Percentiles rank a stretch among this genome's conserved stretches.
Conservation (phyloP, 2,888 invertebrate genomes). For the Smittia aterrima region DNA sequence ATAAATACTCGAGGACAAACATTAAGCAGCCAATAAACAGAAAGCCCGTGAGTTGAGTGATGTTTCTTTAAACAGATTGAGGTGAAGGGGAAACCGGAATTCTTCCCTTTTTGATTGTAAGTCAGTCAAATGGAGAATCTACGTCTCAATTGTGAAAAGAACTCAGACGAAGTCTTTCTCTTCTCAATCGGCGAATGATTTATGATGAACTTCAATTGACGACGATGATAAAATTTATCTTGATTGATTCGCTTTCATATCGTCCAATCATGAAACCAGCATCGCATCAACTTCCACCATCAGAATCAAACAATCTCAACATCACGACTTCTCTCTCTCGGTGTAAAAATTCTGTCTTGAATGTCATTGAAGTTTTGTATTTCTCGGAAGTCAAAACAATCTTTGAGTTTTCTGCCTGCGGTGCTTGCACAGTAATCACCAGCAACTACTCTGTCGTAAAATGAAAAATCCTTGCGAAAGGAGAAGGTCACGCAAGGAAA, state of each 20-base stretch:
- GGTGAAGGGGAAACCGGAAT: no score
- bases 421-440: neutral
- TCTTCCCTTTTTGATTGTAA: no score
- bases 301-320: neutral
- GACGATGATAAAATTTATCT: neutral
- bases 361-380: neutral
- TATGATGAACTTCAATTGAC: neutral
- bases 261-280: neutral
- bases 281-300: neutral
- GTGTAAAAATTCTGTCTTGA: neutral
- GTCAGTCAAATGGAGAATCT: neutral
- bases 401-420: neutral
- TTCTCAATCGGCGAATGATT: neutral
- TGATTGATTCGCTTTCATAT: neutral
- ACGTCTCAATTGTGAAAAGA: neutral
- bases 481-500: neutral
- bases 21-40: neutral
- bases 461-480: neutral
- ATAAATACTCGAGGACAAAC: neutral
- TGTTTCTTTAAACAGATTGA: neutral
- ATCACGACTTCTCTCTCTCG: neutral
- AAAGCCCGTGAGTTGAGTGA: neutral
- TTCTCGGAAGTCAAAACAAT: slow-evolving; percentile 26
- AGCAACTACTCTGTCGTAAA: no score
- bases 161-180: neutral